phyloP scores from a whole-genome alignment of 2,113 vertebrate genomes.

The Nerophis lumbriciformis region DNA sequence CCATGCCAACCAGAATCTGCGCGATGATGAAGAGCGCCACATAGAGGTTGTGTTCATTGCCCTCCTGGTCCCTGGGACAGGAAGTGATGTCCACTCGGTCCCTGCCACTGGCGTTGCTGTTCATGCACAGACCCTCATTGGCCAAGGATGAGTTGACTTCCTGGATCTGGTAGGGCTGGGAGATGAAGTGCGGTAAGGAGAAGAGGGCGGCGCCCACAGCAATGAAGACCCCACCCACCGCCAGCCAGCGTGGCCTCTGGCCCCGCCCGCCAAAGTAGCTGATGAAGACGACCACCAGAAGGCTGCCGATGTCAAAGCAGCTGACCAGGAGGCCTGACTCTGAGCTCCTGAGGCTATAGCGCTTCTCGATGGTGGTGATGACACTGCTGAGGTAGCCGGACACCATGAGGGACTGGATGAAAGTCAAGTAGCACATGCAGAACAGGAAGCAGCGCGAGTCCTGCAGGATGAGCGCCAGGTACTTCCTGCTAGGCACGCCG shows the following conservation, averaged over 20 bases:
- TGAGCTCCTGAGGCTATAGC: slow-evolving; percentile 92
- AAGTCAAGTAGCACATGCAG: slow-evolving; percentile 72
- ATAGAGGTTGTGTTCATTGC: slow-evolving; percentile 88
- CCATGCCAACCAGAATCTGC: slow-evolving; percentile 96
- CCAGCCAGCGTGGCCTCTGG: slow-evolving; percentile 91
- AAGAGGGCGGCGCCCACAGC: slow-evolving; percentile 89
- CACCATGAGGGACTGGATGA: slow-evolving; percentile 93
- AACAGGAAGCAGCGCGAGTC: slow-evolving; percentile 86
- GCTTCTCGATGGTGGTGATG: slow-evolving; percentile 96
- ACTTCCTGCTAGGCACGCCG: slow-evolving; percentile 68
- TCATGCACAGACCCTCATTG: slow-evolving; percentile 84
- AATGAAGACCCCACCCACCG: slow-evolving; percentile 86
- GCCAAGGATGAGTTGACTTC: slow-evolving; percentile 83
- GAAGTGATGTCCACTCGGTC: slow-evolving; percentile 66
- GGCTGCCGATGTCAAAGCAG: slow-evolving; percentile 97
- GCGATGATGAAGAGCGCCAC: slow-evolving; percentile 93
- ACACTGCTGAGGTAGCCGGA: slow-evolving; percentile 98
- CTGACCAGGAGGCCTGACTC: slow-evolving; percentile 97
- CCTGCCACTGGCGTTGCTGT: slow-evolving; percentile 72
- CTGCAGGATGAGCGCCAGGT: slow-evolving; percentile 71
- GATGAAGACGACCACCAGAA: slow-evolving; percentile 95
- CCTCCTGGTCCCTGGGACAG: slow-evolving; percentile 80
- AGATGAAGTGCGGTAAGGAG: slow-evolving; percentile 96
- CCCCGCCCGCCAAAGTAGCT: slow-evolving; percentile 96
- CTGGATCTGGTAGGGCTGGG: slow-evolving; percentile 89